Percentiles rank a stretch among this genome's conserved stretches.
Evolutionary conservation across 2,888 invertebrate species (phyloP).

Genomic region (Dioctria rufipes): DNA sequence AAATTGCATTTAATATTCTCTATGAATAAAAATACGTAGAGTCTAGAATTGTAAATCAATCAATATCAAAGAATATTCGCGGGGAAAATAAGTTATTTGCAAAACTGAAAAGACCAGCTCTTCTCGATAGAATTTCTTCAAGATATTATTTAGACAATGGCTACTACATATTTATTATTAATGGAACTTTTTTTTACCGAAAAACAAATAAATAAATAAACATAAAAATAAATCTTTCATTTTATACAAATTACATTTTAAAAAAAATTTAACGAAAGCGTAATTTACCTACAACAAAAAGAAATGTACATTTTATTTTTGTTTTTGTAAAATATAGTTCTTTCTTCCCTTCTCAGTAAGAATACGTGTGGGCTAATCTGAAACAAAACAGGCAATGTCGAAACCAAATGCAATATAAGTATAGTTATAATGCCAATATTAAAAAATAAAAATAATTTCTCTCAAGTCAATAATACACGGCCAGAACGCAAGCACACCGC

Average conservation of each 20-base stretch:
- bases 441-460: constrained; percentile 11
- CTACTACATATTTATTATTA: neutral
- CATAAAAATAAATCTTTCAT: constrained; percentile 40
- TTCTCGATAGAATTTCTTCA: neutral
- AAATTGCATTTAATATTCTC: too few relatives aligned
- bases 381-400: constrained; percentile 1
- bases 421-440: constrained; percentile 19
- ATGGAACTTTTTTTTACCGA: constrained; percentile 35
- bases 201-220: constrained; percentile 40
- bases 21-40: too few relatives aligned
- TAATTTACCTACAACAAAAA: constrained; percentile 6
- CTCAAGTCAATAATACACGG: neutral
- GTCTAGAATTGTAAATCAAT: too few relatives aligned
- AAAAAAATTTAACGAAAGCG: constrained; percentile 36
- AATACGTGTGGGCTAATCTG: constrained; percentile 3
- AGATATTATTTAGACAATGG: constrained; percentile 19
- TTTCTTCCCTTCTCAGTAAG: neutral
- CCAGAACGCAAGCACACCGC: neutral
- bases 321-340: neutral
- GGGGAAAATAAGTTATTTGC: too few relatives aligned
- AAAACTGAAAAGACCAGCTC: too few relatives aligned
- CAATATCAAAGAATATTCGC: too few relatives aligned
- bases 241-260: constrained; percentile 31
- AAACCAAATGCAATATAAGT: constrained; percentile 26
- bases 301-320: neutral